Percentiles rank a stretch among this genome's conserved stretches.
Evolutionary conservation across 2,888 invertebrate genomes (phyloP).

Genomic region (Tiliacea citrago): DNA sequence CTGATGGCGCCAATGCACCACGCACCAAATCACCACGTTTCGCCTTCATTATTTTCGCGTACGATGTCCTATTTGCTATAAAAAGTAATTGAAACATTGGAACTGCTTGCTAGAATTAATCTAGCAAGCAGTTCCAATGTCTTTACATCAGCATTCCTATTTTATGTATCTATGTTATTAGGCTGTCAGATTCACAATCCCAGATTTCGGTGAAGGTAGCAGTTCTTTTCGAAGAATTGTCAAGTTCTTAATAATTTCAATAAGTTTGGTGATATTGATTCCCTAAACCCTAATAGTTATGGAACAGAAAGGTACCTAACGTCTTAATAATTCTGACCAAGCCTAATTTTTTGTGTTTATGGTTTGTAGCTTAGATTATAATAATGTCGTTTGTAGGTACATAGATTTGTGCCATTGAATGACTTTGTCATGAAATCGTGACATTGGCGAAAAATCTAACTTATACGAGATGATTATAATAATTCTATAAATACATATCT

Average conservation of each 20-base stretch:
- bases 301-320: constrained; percentile 22
- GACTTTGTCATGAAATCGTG: no score
- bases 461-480: no score
- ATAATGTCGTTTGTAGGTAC: no score
- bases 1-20: no score
- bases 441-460: no score
- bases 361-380: no score
- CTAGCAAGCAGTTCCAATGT: background rate
- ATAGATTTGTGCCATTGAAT: no score
- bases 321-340: no score
- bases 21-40: background rate
- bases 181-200: constrained; percentile 11
- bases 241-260: background rate
- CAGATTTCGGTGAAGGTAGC: background rate
- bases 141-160: background rate
- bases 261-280: constrained; percentile 2
- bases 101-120: constrained; percentile 3
- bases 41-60: background rate
- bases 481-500: no score
- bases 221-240: background rate
- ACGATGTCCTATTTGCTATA: constrained; percentile 22
- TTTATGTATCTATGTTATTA: constrained; percentile 6
- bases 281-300: background rate
- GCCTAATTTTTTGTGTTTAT: no score
- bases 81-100: constrained; percentile 6